These are phyloP conservation scores for Drosophila setosimentum DNA, from an alignment of 2,888 invertebrate species.

Conservation along the genomic window DNA sequence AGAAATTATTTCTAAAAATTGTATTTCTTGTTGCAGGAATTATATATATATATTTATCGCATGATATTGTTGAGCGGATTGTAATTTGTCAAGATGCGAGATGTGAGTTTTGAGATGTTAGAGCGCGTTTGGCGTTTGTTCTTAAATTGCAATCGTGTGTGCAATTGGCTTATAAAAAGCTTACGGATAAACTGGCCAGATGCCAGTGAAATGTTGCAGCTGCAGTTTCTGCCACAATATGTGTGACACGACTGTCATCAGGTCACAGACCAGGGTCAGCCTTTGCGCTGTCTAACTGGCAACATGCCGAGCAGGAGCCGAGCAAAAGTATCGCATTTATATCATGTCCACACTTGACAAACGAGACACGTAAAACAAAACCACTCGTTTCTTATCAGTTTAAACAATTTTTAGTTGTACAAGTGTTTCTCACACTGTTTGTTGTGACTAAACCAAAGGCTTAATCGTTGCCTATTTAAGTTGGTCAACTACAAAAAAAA, in stretches of 20 bases:
- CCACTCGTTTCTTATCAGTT: background rate
- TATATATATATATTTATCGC: background rate
- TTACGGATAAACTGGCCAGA: slow-evolving; percentile 47
- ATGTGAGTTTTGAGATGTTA: background rate
- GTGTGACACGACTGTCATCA: slow-evolving; percentile 41
- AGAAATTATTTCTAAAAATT: no score
- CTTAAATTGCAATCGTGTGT: slow-evolving; percentile 24
- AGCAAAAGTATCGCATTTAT: slow-evolving; percentile 46
- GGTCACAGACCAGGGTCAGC: slow-evolving; percentile 38
- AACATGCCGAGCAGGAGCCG: slow-evolving; percentile 42
- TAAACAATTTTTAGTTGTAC: slow-evolving; percentile 25
- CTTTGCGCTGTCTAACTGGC: slow-evolving; percentile 41
- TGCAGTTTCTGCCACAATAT: slow-evolving; percentile 3
- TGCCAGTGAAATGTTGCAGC: slow-evolving; percentile 57
- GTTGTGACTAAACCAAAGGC: slow-evolving; percentile 5
- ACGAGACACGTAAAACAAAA: slow-evolving; percentile 24
- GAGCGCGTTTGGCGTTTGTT: slow-evolving; percentile 10
- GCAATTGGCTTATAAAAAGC: slow-evolving; percentile 54
- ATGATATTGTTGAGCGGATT: slow-evolving; percentile 16
- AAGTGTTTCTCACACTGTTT: slow-evolving; percentile 33
- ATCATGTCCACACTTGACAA: slow-evolving; percentile 45
- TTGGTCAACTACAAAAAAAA: background rate
- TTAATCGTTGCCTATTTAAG: slow-evolving; percentile 33
- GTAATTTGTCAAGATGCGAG: slow-evolving; percentile 48
- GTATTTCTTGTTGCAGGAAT: no score